Conservation (phyloP, 2,888 invertebrate genomes). For the Parasteatoda lunata region DNA sequence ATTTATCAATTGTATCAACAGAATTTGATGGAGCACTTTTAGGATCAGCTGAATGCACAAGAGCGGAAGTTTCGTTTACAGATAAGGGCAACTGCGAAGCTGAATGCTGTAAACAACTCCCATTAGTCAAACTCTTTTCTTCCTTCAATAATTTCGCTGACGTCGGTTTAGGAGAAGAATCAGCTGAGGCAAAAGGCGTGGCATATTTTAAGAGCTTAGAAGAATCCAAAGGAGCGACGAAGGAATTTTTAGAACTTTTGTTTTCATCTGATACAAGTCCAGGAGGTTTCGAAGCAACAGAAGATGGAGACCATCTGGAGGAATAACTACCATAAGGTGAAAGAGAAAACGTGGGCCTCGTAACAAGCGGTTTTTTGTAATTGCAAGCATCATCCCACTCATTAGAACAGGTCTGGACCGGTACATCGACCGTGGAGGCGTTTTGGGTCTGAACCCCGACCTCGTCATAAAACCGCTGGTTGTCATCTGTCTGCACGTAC, state of each 20-base stretch:
- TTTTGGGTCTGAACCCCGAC: conserved; percentile 64
- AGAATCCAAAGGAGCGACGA: conserved; percentile 34
- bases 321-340: conserved; percentile 22
- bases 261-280: not conserved
- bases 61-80: no score
- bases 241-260: conserved; percentile 6
- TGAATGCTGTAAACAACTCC: no score
- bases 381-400: conserved; percentile 41
- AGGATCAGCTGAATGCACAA: no score
- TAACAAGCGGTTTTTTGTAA: conserved; percentile 11
- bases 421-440: conserved; percentile 66
- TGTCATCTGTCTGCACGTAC: conserved; percentile 52
- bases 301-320: not conserved
- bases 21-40: no score
- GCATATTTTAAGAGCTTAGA: conserved; percentile 57
- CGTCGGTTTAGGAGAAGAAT: conserved; percentile 14
- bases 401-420: conserved; percentile 62
- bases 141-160: not conserved
- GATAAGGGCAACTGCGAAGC: no score
- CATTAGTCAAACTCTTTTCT: not conserved
- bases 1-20: no score
- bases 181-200: conserved; percentile 30
- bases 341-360: conserved; percentile 14
- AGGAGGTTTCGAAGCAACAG: not conserved
- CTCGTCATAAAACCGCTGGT: conserved; percentile 20